phyloP scores from a whole-genome alignment of 2,888 invertebrate species.

The Rhingia rostrata region DNA sequence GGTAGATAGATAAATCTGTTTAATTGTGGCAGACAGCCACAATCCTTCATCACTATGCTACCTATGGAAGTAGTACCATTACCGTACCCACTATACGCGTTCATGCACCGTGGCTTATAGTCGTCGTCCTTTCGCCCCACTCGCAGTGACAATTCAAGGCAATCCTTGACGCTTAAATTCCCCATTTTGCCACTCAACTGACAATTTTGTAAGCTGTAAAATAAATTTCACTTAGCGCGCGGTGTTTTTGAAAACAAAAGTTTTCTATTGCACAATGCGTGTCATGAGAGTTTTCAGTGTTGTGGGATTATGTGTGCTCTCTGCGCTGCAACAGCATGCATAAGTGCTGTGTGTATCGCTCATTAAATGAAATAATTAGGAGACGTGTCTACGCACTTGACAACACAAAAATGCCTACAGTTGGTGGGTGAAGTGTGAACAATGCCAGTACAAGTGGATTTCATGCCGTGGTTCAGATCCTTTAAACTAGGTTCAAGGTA shows the following conservation, averaged over 20 bases:
- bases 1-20: constrained; percentile 47
- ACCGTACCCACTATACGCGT: not conserved
- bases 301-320: constrained; percentile 14
- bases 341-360: constrained; percentile 20
- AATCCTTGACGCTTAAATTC: constrained; percentile 70
- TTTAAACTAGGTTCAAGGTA: too few species aligned
- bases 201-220: constrained; percentile 64
- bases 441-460: too few species aligned
- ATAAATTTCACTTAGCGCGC: constrained; percentile 61
- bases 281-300: not conserved
- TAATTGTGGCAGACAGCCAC: constrained; percentile 49
- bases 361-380: constrained; percentile 72
- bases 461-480: too few species aligned
- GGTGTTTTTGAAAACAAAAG: constrained; percentile 1
- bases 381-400: constrained; percentile 65
- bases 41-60: constrained; percentile 42
- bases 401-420: constrained; percentile 34
- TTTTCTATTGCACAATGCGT: constrained; percentile 11
- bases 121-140: constrained; percentile 3
- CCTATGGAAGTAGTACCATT: constrained; percentile 8
- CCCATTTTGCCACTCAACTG: constrained; percentile 60
- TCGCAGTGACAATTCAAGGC: constrained; percentile 65
- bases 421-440: too few species aligned
- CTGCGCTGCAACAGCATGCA: not conserved
- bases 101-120: not conserved